A percentile compares a stretch with the other conserved stretches of the same genome.
Evolutionary conservation across 2,888 invertebrate species (phyloP).

Genomic region (Congeria kusceri): DNA sequence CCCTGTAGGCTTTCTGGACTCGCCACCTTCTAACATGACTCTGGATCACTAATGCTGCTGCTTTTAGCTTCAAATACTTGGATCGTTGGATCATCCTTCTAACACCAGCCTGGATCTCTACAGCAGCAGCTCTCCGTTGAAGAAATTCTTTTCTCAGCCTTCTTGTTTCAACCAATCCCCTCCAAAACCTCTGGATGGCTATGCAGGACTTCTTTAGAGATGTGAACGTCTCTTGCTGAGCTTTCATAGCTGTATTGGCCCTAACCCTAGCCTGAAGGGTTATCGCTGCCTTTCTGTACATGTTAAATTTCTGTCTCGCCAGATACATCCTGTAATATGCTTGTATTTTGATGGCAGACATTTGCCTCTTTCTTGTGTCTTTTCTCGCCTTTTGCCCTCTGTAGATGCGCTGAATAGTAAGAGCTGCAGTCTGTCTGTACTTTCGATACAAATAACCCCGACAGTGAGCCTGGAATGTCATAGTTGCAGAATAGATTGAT

Average conservation of each 20-base stretch:
- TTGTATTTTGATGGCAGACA: slow-evolving; percentile 57
- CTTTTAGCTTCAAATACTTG: slow-evolving; percentile 39
- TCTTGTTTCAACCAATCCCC: slow-evolving; percentile 24
- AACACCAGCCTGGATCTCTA: slow-evolving; percentile 67
- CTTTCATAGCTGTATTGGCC: neutral
- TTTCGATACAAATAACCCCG: slow-evolving; percentile 1
- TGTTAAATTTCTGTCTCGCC: slow-evolving; percentile 29
- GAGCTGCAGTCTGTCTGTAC: slow-evolving; percentile 49
- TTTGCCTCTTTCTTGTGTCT: slow-evolving; percentile 1
- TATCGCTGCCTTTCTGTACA: slow-evolving; percentile 45
- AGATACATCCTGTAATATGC: slow-evolving; percentile 46
- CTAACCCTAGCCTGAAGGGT: slow-evolving; percentile 50
- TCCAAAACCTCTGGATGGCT: slow-evolving; percentile 21
- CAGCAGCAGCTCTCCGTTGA: slow-evolving; percentile 56
- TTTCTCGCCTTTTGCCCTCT: slow-evolving; percentile 49
- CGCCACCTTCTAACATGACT: slow-evolving; percentile 20
- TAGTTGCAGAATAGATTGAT: slow-evolving; percentile 3
- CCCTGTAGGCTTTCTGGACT: slow-evolving; percentile 18
- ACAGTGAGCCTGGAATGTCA: neutral
- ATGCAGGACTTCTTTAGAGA: slow-evolving; percentile 9
- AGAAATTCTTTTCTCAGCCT: slow-evolving; percentile 38
- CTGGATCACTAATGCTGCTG: slow-evolving; percentile 55
- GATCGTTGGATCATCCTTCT: slow-evolving; percentile 19
- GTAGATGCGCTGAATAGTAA: slow-evolving; percentile 67
- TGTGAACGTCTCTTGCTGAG: neutral